phyloP scores from a whole-genome alignment of 2,888 invertebrate genomes.

The Cremastobaeus sp. region DNA sequence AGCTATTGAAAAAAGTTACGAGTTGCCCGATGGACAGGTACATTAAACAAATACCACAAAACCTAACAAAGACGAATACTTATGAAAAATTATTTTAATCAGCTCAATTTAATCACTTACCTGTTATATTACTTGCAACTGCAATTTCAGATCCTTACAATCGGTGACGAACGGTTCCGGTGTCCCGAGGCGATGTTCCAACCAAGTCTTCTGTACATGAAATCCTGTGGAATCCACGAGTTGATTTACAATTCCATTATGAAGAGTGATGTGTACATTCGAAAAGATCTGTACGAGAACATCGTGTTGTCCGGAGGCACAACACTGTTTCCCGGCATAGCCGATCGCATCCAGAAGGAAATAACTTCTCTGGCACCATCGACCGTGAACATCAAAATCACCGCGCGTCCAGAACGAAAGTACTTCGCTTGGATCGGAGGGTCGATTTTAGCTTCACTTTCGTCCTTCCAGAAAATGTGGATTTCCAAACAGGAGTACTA shows the following conservation, averaged over 20 bases:
- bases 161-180: slow-evolving; percentile 94
- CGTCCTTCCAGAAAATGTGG: too few species aligned
- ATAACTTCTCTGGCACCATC: slow-evolving; percentile 79
- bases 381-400: slow-evolving; percentile 80
- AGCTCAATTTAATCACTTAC: too few species aligned
- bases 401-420: slow-evolving; percentile 80
- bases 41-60: too few species aligned
- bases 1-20: slow-evolving; percentile 96
- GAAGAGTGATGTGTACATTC: slow-evolving; percentile 82
- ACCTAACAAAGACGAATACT: too few species aligned
- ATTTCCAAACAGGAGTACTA: too few species aligned
- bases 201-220: slow-evolving; percentile 80
- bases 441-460: too few species aligned
- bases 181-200: slow-evolving; percentile 81
- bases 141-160: slow-evolving; percentile 69
- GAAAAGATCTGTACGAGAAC: slow-evolving; percentile 80
- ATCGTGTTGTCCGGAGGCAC: slow-evolving; percentile 80
- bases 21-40: slow-evolving; percentile 95
- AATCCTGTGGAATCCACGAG: too few species aligned
- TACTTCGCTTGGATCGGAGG: too few species aligned
- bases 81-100: too few species aligned
- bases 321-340: slow-evolving; percentile 80
- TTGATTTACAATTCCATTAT: slow-evolving; percentile 69
- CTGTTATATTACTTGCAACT: too few species aligned
- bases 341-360: slow-evolving; percentile 73